phyloP scores from a whole-genome alignment of 2,113 vertebrate species.

The Pelusios castaneus region DNA sequence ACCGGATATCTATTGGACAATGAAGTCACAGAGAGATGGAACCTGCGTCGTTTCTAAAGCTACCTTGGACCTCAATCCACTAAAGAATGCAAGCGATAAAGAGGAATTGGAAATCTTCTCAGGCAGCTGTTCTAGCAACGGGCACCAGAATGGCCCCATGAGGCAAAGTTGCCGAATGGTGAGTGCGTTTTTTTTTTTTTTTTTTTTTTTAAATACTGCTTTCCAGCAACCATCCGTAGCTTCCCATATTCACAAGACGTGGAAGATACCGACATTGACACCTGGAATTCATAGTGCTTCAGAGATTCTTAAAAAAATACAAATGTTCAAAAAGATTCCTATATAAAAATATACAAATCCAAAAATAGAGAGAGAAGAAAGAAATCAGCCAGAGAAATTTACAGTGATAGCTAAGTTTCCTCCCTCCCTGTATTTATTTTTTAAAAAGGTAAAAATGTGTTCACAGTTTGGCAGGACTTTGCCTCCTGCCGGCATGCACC shows the following conservation, averaged over 20 bases:
- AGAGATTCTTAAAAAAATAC: conserved; percentile 77
- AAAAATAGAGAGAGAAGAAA: conserved; percentile 72
- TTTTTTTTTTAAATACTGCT: conserved; percentile 39
- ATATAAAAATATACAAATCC: conserved; percentile 78
- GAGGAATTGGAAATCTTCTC: background rate
- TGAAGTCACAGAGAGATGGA: background rate
- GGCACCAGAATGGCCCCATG: background rate
- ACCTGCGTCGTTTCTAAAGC: background rate
- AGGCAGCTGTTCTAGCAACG: background rate
- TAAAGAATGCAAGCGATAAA: background rate
- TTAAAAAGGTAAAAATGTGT: background rate
- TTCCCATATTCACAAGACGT: conserved; percentile 60
- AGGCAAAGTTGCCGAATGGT: background rate
- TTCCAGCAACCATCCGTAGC: conserved; percentile 57
- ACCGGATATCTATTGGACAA: background rate
- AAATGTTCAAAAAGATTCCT: conserved; percentile 74
- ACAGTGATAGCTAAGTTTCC: conserved; percentile 60
- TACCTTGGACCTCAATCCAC: background rate
- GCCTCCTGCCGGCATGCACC: too few species aligned
- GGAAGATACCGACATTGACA: conserved; percentile 59
- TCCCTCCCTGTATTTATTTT: conserved; percentile 45
- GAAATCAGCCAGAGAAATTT: conserved; percentile 68
- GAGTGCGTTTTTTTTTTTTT: background rate
- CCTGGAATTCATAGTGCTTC: conserved; percentile 73
- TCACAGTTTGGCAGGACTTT: background rate